Conservation (phyloP, 2,113 vertebrate species). For the Xenotilapia leptura region DNA sequence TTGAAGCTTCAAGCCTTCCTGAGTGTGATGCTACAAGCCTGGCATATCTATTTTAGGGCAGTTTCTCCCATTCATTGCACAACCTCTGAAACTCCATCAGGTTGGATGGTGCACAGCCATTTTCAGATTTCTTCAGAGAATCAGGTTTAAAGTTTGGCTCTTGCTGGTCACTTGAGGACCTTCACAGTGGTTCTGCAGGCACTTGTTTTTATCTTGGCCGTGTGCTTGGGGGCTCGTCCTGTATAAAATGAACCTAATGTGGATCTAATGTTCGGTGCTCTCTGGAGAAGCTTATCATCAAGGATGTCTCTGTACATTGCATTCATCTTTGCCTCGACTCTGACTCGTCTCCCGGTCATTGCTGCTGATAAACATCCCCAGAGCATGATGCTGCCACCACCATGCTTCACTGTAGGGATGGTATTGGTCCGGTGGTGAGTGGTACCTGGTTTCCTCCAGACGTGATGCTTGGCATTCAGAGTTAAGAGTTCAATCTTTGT, state of each 20-base stretch:
- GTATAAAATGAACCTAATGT: background rate
- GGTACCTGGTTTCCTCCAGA: background rate
- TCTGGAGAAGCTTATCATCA: fast-evolving
- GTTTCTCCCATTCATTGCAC: background rate
- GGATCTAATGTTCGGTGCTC: fast-evolving
- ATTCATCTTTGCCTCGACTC: background rate
- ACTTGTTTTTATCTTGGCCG: background rate
- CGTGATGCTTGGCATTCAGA: background rate
- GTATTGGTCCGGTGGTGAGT: background rate
- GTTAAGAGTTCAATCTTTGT: background rate
- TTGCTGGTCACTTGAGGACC: background rate
- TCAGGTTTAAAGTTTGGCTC: fast-evolving
- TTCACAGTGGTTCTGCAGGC: background rate
- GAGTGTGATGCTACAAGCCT: background rate
- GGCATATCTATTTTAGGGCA: background rate
- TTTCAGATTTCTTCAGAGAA: background rate
- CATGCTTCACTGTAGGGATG: background rate
- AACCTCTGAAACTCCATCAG: background rate
- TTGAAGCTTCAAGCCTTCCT: background rate
- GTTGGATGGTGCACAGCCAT: background rate
- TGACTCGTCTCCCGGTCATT: background rate
- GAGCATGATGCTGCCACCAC: background rate
- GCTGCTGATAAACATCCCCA: background rate
- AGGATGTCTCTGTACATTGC: background rate
- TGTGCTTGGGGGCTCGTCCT: background rate